Evolutionary conservation across 2,113 vertebrate genomes (phyloP).

Genomic region (Ictalurus punctatus): DNA sequence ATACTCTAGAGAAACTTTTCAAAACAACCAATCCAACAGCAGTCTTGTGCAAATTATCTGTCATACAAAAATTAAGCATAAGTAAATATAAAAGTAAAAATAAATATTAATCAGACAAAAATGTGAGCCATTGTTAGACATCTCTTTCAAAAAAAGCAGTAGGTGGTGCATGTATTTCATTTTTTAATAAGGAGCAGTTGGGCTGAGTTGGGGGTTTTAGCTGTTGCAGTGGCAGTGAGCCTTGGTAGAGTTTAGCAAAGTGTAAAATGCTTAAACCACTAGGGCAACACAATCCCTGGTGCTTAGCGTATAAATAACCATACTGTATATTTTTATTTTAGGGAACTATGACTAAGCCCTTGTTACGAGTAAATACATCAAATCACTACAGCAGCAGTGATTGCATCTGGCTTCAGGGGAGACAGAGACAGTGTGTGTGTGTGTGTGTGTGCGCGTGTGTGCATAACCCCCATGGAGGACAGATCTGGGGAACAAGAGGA

Average conservation of each 20-base stretch:
- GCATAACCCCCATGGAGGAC: not conserved
- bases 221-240: conserved; percentile 62
- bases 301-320: conserved; percentile 77
- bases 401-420: conserved; percentile 68
- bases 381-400: conserved; percentile 57
- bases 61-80: not conserved
- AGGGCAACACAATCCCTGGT: conserved; percentile 71
- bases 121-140: not conserved
- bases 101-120: not conserved
- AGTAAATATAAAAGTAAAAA: not conserved
- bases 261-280: conserved; percentile 74
- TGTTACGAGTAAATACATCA: conserved; percentile 79
- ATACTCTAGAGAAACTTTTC: not conserved
- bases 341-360: conserved; percentile 68
- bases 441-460: conserved; percentile 37
- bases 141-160: not conserved
- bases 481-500: conserved; percentile 57
- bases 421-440: conserved; percentile 47
- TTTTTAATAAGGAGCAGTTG: conserved; percentile 47
- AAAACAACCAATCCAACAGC: not conserved
- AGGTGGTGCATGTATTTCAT: not conserved
- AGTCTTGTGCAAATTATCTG: not conserved
- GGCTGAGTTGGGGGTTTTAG: conserved; percentile 60
- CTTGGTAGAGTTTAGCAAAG: conserved; percentile 69
- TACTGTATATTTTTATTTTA: conserved; percentile 70